Evolutionary conservation across 2,113 vertebrate genomes (phyloP).

Genomic region (Chionodraco myersi): DNA sequence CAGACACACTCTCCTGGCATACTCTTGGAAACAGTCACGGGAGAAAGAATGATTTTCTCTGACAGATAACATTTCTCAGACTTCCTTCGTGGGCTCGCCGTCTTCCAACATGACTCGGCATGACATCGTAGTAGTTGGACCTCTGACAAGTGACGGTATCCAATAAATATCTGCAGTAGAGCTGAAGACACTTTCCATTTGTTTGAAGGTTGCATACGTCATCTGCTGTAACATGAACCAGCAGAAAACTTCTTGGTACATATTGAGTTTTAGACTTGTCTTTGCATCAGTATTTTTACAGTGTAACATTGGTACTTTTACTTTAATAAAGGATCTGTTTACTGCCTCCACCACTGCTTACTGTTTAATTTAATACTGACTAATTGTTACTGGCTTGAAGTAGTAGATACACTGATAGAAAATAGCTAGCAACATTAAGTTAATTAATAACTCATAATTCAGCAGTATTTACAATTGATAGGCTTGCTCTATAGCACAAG

Average conservation of each 20-base stretch:
- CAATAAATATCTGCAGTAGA: not conserved
- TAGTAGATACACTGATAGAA: not conserved
- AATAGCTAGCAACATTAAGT: not conserved
- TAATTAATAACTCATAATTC: not conserved
- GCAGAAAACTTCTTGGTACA: too few species aligned
- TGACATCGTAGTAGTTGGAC: not conserved
- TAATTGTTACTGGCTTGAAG: not conserved
- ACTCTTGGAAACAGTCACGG: not conserved
- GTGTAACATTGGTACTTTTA: not conserved
- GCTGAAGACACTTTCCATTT: not conserved
- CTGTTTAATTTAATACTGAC: not conserved
- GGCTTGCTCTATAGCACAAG: not conserved
- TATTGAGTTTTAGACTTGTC: not conserved
- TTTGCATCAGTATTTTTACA: not conserved
- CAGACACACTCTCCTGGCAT: not conserved
- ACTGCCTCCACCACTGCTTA: not conserved
- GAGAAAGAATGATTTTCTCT: not conserved
- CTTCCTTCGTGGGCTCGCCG: not conserved
- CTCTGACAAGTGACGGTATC: slow-evolving; percentile 7
- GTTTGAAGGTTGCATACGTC: not conserved
- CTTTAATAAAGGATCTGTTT: not conserved
- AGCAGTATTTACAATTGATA: not conserved
- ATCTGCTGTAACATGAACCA: too few species aligned
- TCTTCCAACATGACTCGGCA: not conserved
- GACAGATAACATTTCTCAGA: not conserved